Evolutionary conservation across 2,888 invertebrate genomes (phyloP).

Genomic region (Cantharis rustica): DNA sequence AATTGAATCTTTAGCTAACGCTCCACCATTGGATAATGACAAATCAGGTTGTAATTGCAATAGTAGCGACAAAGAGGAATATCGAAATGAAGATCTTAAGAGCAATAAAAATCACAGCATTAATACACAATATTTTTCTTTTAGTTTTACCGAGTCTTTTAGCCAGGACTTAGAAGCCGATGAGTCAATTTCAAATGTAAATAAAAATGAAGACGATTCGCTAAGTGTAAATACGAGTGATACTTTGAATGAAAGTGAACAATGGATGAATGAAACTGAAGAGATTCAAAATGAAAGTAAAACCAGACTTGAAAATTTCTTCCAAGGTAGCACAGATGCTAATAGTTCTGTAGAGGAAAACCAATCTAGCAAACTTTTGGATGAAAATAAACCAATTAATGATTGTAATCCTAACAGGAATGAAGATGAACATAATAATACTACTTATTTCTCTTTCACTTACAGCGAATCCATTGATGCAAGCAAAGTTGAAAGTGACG

Average conservation of each 20-base stretch:
- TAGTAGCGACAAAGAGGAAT: too few species aligned
- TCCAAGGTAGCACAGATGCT: too few species aligned
- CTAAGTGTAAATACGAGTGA: neutral
- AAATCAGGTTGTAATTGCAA: too few species aligned
- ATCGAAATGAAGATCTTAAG: too few species aligned
- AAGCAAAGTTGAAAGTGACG: too few species aligned
- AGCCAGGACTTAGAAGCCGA: neutral
- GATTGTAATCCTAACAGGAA: too few species aligned
- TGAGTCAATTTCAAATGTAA: neutral
- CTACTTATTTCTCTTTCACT: neutral
- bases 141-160: neutral
- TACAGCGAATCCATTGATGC: neutral
- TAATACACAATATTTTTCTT: neutral
- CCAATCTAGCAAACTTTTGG: neutral
- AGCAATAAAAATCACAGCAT: neutral
- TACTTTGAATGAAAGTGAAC: neutral
- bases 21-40: too few species aligned
- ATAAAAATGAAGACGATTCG: neutral
- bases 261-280: neutral
- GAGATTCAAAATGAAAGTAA: neutral
- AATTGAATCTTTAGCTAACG: too few species aligned
- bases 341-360: too few species aligned
- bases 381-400: neutral
- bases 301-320: neutral
- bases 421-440: neutral